These are phyloP conservation scores for Larimichthys polyactis DNA, from an alignment of 2,113 vertebrate species.

Conservation along the genomic window DNA sequence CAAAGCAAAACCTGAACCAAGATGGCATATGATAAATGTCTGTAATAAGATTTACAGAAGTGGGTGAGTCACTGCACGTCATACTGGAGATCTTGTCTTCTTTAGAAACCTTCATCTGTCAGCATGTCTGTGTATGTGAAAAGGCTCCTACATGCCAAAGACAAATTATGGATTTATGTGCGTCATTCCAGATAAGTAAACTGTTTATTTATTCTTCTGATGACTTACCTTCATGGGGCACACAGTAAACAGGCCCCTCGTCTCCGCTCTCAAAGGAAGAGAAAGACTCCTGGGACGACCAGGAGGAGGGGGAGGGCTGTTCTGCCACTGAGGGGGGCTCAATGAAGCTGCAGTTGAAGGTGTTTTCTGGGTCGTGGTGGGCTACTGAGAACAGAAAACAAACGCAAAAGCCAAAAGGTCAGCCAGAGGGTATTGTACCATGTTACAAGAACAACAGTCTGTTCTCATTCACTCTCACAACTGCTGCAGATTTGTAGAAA, in stretches of 20 bases:
- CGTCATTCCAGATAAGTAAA: conserved; percentile 53
- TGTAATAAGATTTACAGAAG: conserved; percentile 64
- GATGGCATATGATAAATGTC: conserved; percentile 71
- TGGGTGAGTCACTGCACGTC: conserved; percentile 46
- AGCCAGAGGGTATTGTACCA: conserved; percentile 63
- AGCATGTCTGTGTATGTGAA: not conserved
- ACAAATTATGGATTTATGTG: conserved; percentile 44
- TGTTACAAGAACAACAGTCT: conserved; percentile 78
- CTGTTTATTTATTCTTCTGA: conserved; percentile 48
- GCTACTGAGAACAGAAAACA: conserved; percentile 88
- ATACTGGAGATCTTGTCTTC: conserved; percentile 12
- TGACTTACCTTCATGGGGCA: conserved; percentile 94
- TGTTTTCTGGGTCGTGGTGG: conserved; percentile 95
- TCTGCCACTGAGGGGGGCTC: conserved; percentile 93
- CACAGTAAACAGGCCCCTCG: conserved; percentile 94
- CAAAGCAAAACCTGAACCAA: conserved; percentile 43
- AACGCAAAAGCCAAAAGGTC: conserved; percentile 70
- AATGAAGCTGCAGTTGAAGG: conserved; percentile 97
- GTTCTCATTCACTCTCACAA: conserved; percentile 54
- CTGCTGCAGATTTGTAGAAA: conserved; percentile 23
- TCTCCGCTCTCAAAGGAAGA: conserved; percentile 97
- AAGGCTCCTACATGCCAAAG: conserved; percentile 9
- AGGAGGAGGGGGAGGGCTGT: conserved; percentile 94
- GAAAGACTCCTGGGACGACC: conserved; percentile 97
- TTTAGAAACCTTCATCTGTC: not conserved